Base-by-base conservation (phyloP, 2,113 vertebrate species). In the Sturnus vulgaris region DNA sequence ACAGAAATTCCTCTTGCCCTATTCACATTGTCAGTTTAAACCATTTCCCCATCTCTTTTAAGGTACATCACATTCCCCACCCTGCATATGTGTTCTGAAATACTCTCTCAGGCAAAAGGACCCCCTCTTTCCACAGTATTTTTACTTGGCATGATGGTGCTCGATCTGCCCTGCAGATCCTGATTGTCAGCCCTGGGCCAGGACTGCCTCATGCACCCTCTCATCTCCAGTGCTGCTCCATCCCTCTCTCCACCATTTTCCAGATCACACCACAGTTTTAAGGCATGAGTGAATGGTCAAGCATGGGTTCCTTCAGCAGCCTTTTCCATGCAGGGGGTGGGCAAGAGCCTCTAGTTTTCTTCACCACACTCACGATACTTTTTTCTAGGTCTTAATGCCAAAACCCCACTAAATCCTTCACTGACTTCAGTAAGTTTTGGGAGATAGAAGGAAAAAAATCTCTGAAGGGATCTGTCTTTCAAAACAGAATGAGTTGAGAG, bases 101-200 rank as follows among this genome's bases (percentile, higher is more conserved):
- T 47, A 55, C 42, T 57, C 23, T 82, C 53, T 55, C 35, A 56
- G 40, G 20, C 33, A 88, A 83, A 81, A 90, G 22, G 21, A 42
- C 1, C 17, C 42, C 39, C 39, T 55, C 33, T 63, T 80, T 86
- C 33, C 64, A 46, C 65, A 53, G 15, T 49, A 39, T 57, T 77
- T 92, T 90, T 33, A 42, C 35, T 8, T 37, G 40, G 15, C 10
- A 5, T 47, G 50, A 50, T 40, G 9, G n/a, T n/a, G n/a, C 66
- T 80, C 0, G 0, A 44, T 61, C 55, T 80, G 39, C 35, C 63
- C 35, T 10, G 25, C 0, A 0, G 64, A 13, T 82, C 57, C 30
- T 0, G 0, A 60, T 11, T 1, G 1, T 22, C 1, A 2, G 40
- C 0, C 0, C 6, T 50, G 24, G 40, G 80, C 68, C 3, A 7